phyloP scores from a whole-genome alignment of 2,888 invertebrate genomes.

The Clivina fossor region DNA sequence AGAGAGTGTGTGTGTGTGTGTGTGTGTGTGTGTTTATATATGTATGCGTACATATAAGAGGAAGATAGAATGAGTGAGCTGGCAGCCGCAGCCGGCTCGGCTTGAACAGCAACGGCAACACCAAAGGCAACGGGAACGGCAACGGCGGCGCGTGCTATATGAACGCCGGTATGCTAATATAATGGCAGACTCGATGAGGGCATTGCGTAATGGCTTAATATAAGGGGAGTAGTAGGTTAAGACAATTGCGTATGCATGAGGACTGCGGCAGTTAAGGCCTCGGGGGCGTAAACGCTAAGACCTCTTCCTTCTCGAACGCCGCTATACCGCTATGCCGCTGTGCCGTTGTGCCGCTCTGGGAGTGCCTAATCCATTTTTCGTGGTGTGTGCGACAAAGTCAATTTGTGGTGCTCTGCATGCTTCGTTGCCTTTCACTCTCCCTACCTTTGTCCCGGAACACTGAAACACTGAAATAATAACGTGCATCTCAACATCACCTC shows the following conservation, averaged over 20 bases:
- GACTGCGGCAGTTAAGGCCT: slow-evolving; percentile 31
- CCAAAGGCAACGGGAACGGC: slow-evolving; percentile 43
- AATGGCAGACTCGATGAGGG: slow-evolving; percentile 49
- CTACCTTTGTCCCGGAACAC: slow-evolving; percentile 1
- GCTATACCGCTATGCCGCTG: slow-evolving; percentile 2
- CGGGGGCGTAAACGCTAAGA: slow-evolving; percentile 31
- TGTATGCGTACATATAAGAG: too few species aligned
- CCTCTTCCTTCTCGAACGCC: slow-evolving; percentile 21
- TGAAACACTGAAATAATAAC: too few species aligned
- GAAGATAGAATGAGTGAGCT: background rate
- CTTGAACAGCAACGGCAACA: slow-evolving; percentile 41
- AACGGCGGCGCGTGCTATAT: slow-evolving; percentile 49
- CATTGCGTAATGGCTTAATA: slow-evolving; percentile 51
- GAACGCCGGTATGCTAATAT: slow-evolving; percentile 52
- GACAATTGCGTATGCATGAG: slow-evolving; percentile 49
- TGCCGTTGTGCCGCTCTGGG: too few species aligned
- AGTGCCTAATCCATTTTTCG: slow-evolving; percentile 30
- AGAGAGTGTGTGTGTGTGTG: too few species aligned
- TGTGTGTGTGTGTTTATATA: too few species aligned
- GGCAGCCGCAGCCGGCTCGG: background rate
- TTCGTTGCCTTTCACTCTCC: slow-evolving; percentile 28
- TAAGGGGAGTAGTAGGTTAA: slow-evolving; percentile 46
- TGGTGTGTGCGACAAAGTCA: slow-evolving; percentile 32
- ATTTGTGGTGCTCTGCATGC: slow-evolving; percentile 30
- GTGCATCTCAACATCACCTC: too few species aligned